Evolutionary conservation across 2,113 vertebrate species (phyloP), one percentile per base, ranked within the genome.

Genomic region (Brachirus orientalis): DNA sequence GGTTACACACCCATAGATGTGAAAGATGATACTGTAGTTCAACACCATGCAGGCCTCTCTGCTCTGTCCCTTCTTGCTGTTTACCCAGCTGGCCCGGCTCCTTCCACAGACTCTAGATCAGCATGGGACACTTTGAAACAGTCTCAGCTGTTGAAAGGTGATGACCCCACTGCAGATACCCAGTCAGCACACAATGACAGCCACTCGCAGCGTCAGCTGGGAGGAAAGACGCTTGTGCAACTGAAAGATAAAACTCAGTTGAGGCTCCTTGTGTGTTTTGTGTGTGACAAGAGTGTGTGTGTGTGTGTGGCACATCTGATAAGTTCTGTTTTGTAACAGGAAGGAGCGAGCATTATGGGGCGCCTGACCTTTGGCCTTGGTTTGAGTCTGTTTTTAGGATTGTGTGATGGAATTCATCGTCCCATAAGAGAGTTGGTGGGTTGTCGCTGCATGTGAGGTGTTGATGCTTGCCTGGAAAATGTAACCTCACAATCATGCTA

Each of bases 21-120:
- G 87, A 83, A 90, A 88, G 71, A 77, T 54, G 79, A 91, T 85
- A 86, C 74, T 59, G 65, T 38, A 63, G 77, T 18, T 43, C 56
- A 74, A 75, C 75, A 71, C 79, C 84, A 38, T 33, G 70, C 58
- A 63, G 80, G 79, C 81, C 81, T 66, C 85, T 77, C 78, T 35
- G 20, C 73, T 69, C 78, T 65, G 62, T 77, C 82, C 81, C 74
- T 69, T 61, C 75, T 22, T 41, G 58, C 71, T 88, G 79, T 91
- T 90, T 90, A 88, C 76, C 80, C 90, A 91, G 89, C 87, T 90
- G 88, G 74, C 58, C 28, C 63, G 75, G 61, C 75, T 72, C 63
- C 59, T 66, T 75, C 69, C 60, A 67, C 79, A 75, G 82, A 83
- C 63, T 72, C 79, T 10, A 8, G 82, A 87, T 90, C 85, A 80